Evolutionary conservation across 2,113 vertebrate genomes (phyloP), one percentile per base, ranked within the genome.

Genomic region (Prietella phreatophila): DNA sequence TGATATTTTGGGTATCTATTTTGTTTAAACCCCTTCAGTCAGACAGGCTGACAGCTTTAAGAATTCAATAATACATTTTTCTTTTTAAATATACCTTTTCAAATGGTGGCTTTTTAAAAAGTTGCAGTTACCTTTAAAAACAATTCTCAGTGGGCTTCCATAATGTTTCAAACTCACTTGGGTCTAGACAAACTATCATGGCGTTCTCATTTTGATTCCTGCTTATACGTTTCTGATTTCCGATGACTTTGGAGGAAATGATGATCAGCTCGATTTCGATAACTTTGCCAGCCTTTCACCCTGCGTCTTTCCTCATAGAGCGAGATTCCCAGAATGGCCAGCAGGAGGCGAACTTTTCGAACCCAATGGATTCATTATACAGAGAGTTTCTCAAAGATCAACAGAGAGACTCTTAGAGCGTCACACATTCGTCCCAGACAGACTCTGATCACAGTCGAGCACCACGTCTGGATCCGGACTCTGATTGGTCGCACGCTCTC

Each of bases 301-400:
- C 71, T 60, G 7, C 5, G 75, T 85, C 53, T 85, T 22, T 76
- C n/a, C 2, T 79, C 47, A 9, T 89, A 96, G 95, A 93, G 82
- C 93, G 93, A 86, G 90, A 92, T 20, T 79, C 90, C 0, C 85
- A 87, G 56, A 79, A 89, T 5, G 82, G 22, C 92, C 93, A 92
- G 88, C 92, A 94, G 91, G 92, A 91, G 91, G 86, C 78, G 33
- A 84, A 86, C 25, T 87, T 91, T 11, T 82, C 92, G 8, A 92
- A 93, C 71, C 86, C 92, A 0, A 89, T 95, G 89, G 93, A 94
- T 67, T 86, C 88, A 0, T 88, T 96, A 15, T 96, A 95, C 89
- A 93, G 89, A 90, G 94, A 95, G 8, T 86, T 95, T 19, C 89
- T 95, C 50, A 67, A 73, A 4, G 79, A 89, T 27, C 39, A 69